These are phyloP conservation scores for Clinocottus analis DNA, from an alignment of 2,113 vertebrate genomes.

Conservation along the genomic window DNA sequence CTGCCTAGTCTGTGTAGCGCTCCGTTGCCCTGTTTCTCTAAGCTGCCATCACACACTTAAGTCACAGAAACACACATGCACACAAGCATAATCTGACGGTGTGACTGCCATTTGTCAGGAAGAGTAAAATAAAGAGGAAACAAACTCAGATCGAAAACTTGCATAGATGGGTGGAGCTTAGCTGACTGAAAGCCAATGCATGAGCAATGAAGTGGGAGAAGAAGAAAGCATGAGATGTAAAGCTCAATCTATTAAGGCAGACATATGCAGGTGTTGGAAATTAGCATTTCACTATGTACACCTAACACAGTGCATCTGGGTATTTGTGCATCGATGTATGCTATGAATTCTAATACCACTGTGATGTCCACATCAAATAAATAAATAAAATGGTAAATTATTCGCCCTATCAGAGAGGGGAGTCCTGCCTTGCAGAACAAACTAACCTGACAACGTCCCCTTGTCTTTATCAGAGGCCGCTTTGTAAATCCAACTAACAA, in stretches of 20 bases:
- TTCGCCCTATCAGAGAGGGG: constrained; percentile 66
- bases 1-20: constrained; percentile 79
- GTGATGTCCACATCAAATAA: too few relatives aligned
- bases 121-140: constrained; percentile 60
- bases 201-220: constrained; percentile 53
- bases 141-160: constrained; percentile 95
- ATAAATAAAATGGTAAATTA: constrained; percentile 75
- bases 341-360: too few relatives aligned
- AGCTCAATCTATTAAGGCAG: constrained; percentile 83
- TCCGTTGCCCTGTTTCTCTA: constrained; percentile 79
- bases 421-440: constrained; percentile 62
- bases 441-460: constrained; percentile 57
- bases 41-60: constrained; percentile 43
- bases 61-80: constrained; percentile 24
- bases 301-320: too few relatives aligned
- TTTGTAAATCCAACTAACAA: constrained; percentile 84
- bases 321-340: too few relatives aligned
- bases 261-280: too few relatives aligned
- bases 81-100: constrained; percentile 43
- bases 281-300: too few relatives aligned
- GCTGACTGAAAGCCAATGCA: constrained; percentile 78
- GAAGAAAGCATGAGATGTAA: constrained; percentile 47
- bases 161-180: constrained; percentile 90
- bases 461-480: constrained; percentile 73
- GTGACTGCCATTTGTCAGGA: constrained; percentile 52